These are phyloP conservation scores for Acromyrmex heyeri DNA, from an alignment of 1,140 invertebrate species.

Conservation along the genomic window DNA sequence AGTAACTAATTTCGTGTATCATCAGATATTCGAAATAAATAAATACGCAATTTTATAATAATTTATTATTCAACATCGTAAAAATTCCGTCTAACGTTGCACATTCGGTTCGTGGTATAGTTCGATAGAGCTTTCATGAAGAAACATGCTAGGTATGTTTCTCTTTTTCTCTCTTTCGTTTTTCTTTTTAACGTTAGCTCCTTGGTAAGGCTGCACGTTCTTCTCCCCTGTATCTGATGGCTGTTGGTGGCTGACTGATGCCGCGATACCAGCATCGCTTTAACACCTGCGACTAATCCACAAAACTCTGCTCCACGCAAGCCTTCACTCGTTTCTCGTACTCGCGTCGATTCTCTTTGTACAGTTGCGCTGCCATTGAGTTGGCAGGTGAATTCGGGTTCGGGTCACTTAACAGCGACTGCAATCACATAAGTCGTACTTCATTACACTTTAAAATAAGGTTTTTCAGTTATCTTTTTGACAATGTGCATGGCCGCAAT, in stretches of 20 bases:
- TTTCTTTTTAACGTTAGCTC: conserved; percentile 81
- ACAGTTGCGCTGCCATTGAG: conserved; percentile 98
- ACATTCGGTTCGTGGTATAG: conserved; percentile 74
- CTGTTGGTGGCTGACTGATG: conserved; percentile 80
- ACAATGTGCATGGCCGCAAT: conserved; percentile 59
- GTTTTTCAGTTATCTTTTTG: background rate
- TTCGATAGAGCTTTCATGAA: conserved; percentile 82
- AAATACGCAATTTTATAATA: conserved; percentile 87
- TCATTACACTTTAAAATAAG: conserved; percentile 68
- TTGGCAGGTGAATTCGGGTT: conserved; percentile 99
- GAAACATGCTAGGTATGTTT: conserved; percentile 80
- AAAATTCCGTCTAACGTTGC: conserved; percentile 86
- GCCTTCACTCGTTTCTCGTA: conserved; percentile 99
- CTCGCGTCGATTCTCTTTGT: conserved; percentile 97
- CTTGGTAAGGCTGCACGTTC: conserved; percentile 84
- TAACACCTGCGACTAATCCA: conserved; percentile 91
- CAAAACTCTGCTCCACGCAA: conserved; percentile 98
- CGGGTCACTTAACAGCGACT: conserved; percentile 98
- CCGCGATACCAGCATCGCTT: conserved; percentile 77
- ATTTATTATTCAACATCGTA: conserved; percentile 86
- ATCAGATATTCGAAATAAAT: conserved; percentile 84
- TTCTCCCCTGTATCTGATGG: conserved; percentile 79
- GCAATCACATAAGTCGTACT: conserved; percentile 87
- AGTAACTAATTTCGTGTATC: conserved; percentile 75
- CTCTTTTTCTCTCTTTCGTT: conserved; percentile 4